Conservation (phyloP, 30 jellyfish, hydroid and myxozoan species). For the Hydractinia echinata region DNA sequence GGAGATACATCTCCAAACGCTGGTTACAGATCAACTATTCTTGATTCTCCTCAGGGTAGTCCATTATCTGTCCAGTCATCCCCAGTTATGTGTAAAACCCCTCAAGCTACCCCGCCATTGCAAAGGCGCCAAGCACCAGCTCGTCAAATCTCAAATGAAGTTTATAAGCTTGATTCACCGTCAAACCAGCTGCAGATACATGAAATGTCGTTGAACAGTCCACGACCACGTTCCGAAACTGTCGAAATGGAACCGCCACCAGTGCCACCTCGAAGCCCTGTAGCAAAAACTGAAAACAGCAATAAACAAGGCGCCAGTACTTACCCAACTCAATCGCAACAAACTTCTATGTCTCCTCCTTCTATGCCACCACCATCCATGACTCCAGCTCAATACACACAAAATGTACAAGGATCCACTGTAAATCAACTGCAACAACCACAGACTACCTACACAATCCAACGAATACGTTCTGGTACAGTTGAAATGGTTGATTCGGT, state of each 20-base stretch:
- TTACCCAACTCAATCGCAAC: no score
- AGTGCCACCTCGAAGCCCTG: constrained; percentile 24
- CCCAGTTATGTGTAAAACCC: constrained; percentile 18
- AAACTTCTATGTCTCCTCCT: neutral
- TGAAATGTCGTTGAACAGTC: constrained; percentile 40
- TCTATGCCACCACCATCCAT: constrained; percentile 16
- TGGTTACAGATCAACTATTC: constrained; percentile 17
- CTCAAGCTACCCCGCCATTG: constrained; percentile 25
- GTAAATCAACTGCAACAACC: constrained; percentile 15
- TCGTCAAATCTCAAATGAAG: constrained; percentile 17
- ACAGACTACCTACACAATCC: constrained; percentile 4
- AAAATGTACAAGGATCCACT: neutral
- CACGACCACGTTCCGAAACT: constrained; percentile 40
- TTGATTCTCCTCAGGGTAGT: constrained; percentile 40
- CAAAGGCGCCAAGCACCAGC: constrained; percentile 7
- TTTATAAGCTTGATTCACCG: constrained; percentile 31
- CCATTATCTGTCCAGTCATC: constrained; percentile 28
- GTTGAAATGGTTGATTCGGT: constrained; percentile 34
- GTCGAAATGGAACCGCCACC: constrained; percentile 22
- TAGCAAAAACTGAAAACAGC: neutral
- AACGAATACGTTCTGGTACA: constrained; percentile 31
- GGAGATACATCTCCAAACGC: constrained; percentile 15
- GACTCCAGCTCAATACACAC: neutral
- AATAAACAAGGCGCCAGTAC: neutral
- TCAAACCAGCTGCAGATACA: constrained; percentile 24